phyloP scores from a whole-genome alignment of 2,113 vertebrate genomes.

The Scomber colias region DNA sequence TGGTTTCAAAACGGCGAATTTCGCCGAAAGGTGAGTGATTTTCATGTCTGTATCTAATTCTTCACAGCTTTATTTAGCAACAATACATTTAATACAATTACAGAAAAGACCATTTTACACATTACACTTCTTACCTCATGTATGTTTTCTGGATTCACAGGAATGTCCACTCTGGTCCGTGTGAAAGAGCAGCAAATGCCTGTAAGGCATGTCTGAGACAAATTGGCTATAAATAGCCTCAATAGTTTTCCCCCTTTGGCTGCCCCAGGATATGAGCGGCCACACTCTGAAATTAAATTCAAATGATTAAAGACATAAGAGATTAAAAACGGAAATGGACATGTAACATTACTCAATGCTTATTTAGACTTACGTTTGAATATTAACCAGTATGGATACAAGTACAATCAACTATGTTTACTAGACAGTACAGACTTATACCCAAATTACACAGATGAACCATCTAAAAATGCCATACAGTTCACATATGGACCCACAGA shows the following conservation, averaged over 20 bases:
- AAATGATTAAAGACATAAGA: background rate
- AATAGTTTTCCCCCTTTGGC: conserved; percentile 81
- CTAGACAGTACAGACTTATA: background rate
- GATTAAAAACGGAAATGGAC: background rate
- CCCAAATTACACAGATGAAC: background rate
- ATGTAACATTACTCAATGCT: background rate
- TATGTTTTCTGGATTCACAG: conserved; percentile 83
- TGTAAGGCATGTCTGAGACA: conserved; percentile 72
- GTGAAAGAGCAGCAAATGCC: conserved; percentile 88
- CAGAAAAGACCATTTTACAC: conserved; percentile 7
- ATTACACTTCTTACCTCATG: conserved; percentile 83
- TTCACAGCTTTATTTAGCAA: no score
- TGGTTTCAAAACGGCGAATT: no score
- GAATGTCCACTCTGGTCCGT: conserved; percentile 75
- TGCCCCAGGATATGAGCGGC: conserved; percentile 79
- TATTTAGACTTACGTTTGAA: background rate
- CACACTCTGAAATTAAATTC: conserved; percentile 83
- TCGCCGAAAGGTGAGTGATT: no score
- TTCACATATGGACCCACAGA: no score
- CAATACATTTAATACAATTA: background rate
- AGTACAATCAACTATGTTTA: background rate
- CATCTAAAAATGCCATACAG: no score
- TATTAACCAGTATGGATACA: background rate
- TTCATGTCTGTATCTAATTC: no score
- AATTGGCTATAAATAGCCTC: conserved; percentile 80